Percentiles rank a stretch among this genome's conserved stretches.
Conservation (phyloP, 2,888 invertebrate genomes). For the Lasioglossum calceatum region DNA sequence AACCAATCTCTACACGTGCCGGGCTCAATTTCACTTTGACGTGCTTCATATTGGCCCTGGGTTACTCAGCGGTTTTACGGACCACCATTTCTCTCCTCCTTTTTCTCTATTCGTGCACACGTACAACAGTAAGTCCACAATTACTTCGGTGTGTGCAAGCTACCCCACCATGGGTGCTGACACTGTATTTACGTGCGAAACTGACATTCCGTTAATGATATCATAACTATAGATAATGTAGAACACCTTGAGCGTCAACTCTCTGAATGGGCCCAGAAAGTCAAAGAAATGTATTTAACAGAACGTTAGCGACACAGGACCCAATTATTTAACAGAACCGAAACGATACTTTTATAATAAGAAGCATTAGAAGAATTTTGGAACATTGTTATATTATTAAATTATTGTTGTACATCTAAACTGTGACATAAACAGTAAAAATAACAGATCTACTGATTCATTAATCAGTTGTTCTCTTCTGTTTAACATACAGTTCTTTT, state of each 20-base stretch:
- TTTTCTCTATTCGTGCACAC: constrained; percentile 11
- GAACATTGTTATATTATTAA: background rate
- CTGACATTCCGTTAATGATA: background rate
- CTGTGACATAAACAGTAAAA: background rate
- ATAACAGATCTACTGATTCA: background rate
- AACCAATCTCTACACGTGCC: constrained; percentile 59
- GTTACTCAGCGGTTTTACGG: constrained; percentile 68
- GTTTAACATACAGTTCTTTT: background rate
- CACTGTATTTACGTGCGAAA: background rate
- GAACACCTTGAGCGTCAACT: background rate
- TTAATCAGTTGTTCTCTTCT: background rate
- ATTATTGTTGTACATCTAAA: background rate
- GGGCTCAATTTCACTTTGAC: constrained; percentile 67
- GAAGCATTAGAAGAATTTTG: too few relatives aligned
- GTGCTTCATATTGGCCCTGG: constrained; percentile 65
- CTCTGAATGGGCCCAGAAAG: background rate
- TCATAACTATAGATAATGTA: background rate
- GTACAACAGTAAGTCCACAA: background rate
- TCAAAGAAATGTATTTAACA: background rate
- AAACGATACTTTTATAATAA: too few relatives aligned
- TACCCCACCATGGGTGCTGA: background rate
- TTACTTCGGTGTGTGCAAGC: background rate
- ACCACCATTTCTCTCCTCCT: constrained; percentile 44
- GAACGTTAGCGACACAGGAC: background rate
- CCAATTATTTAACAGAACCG: too few relatives aligned